Evolutionary conservation across 1,140 invertebrate species (phyloP).

Genomic region (Drosophila lini): DNA sequence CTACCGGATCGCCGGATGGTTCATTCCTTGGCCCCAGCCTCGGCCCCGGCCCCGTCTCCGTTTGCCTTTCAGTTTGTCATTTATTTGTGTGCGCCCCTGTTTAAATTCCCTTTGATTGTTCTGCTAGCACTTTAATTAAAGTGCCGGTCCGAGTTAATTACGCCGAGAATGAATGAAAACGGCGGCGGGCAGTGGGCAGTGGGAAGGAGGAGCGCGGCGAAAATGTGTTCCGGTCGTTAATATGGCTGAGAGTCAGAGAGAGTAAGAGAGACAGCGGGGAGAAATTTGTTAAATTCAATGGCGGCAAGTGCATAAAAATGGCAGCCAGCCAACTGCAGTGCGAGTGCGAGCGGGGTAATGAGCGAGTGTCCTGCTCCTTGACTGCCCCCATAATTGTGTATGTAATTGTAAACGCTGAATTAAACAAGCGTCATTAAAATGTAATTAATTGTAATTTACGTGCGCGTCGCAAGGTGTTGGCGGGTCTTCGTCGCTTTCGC

Average conservation of each 20-base stretch:
- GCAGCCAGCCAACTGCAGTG: conserved; percentile 50
- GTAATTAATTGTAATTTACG: conserved; percentile 84
- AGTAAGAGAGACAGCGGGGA: conserved; percentile 21
- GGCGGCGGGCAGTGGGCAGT: neutral
- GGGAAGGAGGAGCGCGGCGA: neutral
- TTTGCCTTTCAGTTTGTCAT: conserved; percentile 59
- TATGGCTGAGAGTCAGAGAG: conserved; percentile 43
- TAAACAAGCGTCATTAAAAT: conserved; percentile 84
- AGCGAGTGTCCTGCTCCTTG: conserved; percentile 54
- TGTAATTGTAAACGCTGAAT: conserved; percentile 83
- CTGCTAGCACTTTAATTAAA: conserved; percentile 56
- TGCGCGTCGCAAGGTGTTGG: conserved; percentile 70
- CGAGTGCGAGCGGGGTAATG: conserved; percentile 53
- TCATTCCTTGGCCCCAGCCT: conserved; percentile 35
- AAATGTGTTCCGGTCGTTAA: conserved; percentile 64
- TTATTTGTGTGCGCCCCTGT: conserved; percentile 48
- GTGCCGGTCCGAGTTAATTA: conserved; percentile 66
- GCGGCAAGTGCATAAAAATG: conserved; percentile 72
- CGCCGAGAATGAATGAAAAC: conserved; percentile 41
- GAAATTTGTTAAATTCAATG: conserved; percentile 77
- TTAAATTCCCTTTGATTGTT: conserved; percentile 70
- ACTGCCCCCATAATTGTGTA: conserved; percentile 72
- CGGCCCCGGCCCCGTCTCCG: conserved; percentile 1
- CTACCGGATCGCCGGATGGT: conserved; percentile 48
- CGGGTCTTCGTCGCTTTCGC: conserved; percentile 16